phyloP scores from a whole-genome alignment of 2,113 vertebrate genomes.

The Hiodon tergisus region DNA sequence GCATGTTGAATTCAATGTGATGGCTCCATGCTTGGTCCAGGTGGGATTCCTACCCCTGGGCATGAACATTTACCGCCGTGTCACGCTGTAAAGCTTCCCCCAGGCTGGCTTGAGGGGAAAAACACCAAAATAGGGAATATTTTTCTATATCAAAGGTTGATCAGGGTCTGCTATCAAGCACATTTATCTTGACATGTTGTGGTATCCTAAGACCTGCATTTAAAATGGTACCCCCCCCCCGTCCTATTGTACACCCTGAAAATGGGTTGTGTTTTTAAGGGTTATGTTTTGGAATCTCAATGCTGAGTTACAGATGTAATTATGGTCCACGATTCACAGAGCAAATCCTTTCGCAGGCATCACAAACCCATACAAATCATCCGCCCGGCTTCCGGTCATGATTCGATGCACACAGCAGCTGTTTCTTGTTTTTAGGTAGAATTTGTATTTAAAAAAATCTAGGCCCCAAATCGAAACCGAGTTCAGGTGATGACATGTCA shows the following conservation, averaged over 20 bases:
- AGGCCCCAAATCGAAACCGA: neutral
- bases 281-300: conserved; percentile 21
- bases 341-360: conserved; percentile 30
- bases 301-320: conserved; percentile 30
- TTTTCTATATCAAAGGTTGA: no score
- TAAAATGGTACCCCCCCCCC: neutral
- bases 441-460: neutral
- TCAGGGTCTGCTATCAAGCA: no score
- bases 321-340: conserved; percentile 34
- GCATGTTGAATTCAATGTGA: no score
- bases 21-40: no score
- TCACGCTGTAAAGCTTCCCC: no score
- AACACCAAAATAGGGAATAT: no score
- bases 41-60: no score
- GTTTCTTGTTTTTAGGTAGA: conserved; percentile 11
- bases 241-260: neutral
- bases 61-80: no score
- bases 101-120: no score
- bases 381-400: neutral
- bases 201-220: neutral
- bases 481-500: neutral
- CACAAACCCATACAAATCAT: conserved; percentile 26
- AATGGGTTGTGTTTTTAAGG: neutral
- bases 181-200: neutral
- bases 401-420: conserved; percentile 23